These are phyloP conservation scores for Eleginops maclovinus DNA, from an alignment of 2,113 vertebrate genomes.

Conservation along the genomic window DNA sequence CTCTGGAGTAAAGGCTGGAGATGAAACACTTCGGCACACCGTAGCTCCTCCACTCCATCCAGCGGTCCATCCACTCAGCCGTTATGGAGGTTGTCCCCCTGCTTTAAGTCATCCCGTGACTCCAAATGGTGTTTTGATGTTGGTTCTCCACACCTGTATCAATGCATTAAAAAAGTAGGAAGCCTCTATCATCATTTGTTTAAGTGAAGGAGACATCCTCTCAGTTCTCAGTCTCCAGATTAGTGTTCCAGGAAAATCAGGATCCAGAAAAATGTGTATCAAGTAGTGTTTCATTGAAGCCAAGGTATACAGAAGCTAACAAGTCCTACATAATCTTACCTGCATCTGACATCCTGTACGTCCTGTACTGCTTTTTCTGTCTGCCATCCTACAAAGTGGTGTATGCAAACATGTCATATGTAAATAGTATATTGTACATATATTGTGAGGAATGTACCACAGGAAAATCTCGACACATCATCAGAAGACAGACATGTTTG, in stretches of 20 bases:
- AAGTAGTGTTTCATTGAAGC: background rate
- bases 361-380: background rate
- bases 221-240: background rate
- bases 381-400: no score
- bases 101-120: conserved; percentile 34
- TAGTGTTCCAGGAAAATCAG: conserved; percentile 8
- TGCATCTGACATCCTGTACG: background rate
- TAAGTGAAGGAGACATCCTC: background rate
- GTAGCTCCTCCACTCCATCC: conserved; percentile 21
- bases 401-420: background rate
- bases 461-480: no score
- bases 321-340: background rate
- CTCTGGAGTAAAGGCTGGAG: conserved; percentile 45
- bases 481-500: no score
- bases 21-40: conserved; percentile 65
- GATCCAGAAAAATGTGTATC: background rate
- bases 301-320: background rate
- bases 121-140: conserved; percentile 62
- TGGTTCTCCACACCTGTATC: conserved; percentile 1
- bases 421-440: no score
- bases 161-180: conserved; percentile 17
- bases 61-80: conserved; percentile 52
- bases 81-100: conserved; percentile 29
- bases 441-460: no score
- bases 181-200: background rate